Conservation (phyloP, 2,888 invertebrate genomes). For the Clistopyga incitator region DNA sequence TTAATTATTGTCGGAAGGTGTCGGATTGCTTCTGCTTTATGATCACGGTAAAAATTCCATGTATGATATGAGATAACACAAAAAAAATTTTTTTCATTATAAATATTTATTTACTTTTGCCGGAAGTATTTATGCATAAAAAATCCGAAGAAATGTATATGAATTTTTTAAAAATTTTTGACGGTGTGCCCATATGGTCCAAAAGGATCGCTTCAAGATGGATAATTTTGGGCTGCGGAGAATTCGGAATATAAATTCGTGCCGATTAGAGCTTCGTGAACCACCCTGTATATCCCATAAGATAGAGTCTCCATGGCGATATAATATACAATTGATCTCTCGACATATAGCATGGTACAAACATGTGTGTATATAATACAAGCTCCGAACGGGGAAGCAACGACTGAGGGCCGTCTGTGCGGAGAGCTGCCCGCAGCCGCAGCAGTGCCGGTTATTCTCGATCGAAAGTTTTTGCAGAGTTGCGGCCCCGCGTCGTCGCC, state of each 20-base stretch:
- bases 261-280: conserved; percentile 50
- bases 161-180: no score
- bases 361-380: conserved; percentile 41
- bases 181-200: not conserved
- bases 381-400: conserved; percentile 53
- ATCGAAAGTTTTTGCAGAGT: conserved; percentile 77
- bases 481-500: conserved; percentile 67
- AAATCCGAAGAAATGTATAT: no score
- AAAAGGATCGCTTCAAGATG: not conserved
- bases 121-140: not conserved
- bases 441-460: conserved; percentile 76
- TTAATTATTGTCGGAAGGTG: no score
- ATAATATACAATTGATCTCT: conserved; percentile 72
- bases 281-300: conserved; percentile 65
- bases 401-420: conserved; percentile 55
- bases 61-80: no score
- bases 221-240: not conserved
- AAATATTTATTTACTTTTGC: no score
- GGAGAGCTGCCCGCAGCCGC: conserved; percentile 54
- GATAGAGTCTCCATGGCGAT: conserved; percentile 63
- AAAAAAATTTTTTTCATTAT: no score
- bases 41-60: no score
- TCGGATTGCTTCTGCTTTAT: no score
- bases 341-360: conserved; percentile 53
- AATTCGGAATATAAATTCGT: not conserved